Evolutionary conservation across 2,797 vertebrate genomes (phyloP), one percentile per base, ranked within the genome.

Genomic region (Sebastes alutus): DNA sequence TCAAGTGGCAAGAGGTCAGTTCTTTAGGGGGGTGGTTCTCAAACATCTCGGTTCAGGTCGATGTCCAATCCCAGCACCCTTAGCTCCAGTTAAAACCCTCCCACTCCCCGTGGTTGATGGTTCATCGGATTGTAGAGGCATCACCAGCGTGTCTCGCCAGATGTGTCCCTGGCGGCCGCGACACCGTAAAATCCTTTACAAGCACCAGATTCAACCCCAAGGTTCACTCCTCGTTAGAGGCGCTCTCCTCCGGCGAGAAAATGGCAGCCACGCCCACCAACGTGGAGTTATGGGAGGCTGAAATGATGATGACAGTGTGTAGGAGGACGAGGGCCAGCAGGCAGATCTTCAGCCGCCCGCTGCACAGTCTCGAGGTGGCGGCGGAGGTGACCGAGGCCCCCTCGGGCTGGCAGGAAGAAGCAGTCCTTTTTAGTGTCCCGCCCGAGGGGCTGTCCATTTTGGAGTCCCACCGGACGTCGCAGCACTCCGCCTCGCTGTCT

Each of bases 321-420:
- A 95, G 92, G 84, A 95, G 94, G 81, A 94, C 93, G 7, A 95
- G 94, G 69, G 90, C 94, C 86, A 95, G 91, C 90, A 95, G 93
- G 91, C 94, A 95, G 91, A 95, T 92, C 92, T 95, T 95, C 93
- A 95, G 93, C 20, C 94, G 92, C 92, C 94, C 93, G 60, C 91
- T 92, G 85, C 92, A 94, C 80, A 93, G 93, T 91, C 92, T 93
- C 5, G 84, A 69, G 76, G 81, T 72, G 82, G 94, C 92, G 4
- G 90, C 86, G 11, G 94, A 91, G 78, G 92, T 93, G 84, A 91
- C 84, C 6, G 93, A 93, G 72, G 90, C 93, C 86, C 90, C 92
- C 86, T 92, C 88, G 12, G 92, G 92, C 69, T 87, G 87, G 86
- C 92, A 94, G 87, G 93, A 91, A 83, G 93, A 92, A 78, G 90